A percentile compares a stretch with the other conserved stretches of the same genome.
These are phyloP conservation scores for Blera fallax DNA, from an alignment of 2,888 invertebrate species.

Conservation along the genomic window DNA sequence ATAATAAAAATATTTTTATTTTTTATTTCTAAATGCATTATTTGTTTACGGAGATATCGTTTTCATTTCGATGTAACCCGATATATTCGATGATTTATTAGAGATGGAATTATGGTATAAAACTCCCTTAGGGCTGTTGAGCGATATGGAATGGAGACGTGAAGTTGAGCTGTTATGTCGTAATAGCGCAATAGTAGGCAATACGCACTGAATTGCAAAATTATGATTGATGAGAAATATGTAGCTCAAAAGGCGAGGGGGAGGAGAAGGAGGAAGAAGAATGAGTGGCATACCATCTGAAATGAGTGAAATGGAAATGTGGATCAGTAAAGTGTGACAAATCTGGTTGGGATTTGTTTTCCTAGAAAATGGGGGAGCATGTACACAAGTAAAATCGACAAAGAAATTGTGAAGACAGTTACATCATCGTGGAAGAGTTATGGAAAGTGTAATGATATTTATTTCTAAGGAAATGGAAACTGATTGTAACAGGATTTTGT, in stretches of 20 bases:
- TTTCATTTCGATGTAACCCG: conserved; percentile 58
- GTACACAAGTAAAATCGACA: not conserved
- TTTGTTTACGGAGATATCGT: conserved; percentile 64
- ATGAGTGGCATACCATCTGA: conserved; percentile 10
- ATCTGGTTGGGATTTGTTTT: conserved; percentile 42
- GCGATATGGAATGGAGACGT: not conserved
- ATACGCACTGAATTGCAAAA: conserved; percentile 63
- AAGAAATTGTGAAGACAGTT: conserved; percentile 2
- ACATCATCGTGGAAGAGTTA: conserved; percentile 13
- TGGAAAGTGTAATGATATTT: not conserved
- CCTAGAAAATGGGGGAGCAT: not conserved
- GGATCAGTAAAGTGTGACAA: conserved; percentile 70
- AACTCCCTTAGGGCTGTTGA: conserved; percentile 14
- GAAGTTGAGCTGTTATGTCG: conserved; percentile 20
- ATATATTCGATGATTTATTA: conserved; percentile 60
- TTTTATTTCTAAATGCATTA: conserved; percentile 31
- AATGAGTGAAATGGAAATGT: conserved; percentile 53
- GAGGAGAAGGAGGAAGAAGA: conserved; percentile 1
- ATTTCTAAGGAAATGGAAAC: not conserved
- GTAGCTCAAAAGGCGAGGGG: not conserved
- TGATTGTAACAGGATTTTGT: not conserved
- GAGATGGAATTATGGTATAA: conserved; percentile 38
- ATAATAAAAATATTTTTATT: conserved; percentile 13
- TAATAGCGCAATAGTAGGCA: conserved; percentile 42
- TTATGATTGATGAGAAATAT: conserved; percentile 60